Conservation (phyloP, 2,797 vertebrate genomes). For the Potorous gilbertii region DNA sequence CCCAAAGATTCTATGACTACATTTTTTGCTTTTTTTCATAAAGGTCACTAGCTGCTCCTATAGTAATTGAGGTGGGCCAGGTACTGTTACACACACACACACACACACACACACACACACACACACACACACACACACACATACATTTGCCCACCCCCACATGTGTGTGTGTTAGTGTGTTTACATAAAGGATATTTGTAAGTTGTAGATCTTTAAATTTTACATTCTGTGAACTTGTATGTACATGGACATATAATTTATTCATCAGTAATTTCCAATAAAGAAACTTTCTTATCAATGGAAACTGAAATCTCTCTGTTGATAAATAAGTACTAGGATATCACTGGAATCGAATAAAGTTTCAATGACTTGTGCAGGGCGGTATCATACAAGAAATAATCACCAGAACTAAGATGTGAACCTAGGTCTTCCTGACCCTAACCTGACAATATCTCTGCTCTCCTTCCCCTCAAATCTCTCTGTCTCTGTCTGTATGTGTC, state of each 20-base stretch:
- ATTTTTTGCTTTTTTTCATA: background rate
- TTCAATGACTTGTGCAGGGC: background rate
- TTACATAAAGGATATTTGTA: background rate
- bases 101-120: background rate
- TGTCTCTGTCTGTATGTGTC: background rate
- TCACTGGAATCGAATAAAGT: background rate
- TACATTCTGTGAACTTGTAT: background rate
- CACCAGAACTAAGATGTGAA: background rate
- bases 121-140: background rate
- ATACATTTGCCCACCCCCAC: background rate
- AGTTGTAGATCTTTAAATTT: background rate
- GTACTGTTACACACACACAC: background rate
- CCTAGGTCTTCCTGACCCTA: background rate
- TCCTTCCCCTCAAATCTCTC: background rate
- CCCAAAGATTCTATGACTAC: background rate
- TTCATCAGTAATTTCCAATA: background rate
- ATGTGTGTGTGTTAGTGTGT: too few relatives aligned
- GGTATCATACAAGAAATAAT: background rate
- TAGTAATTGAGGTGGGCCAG: background rate
- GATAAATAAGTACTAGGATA: background rate
- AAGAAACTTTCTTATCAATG: background rate
- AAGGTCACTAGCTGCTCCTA: background rate
- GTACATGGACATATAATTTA: background rate
- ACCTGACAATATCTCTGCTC: background rate
- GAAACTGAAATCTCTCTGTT: background rate